Base-by-base conservation (phyloP, 1,140 invertebrate genomes). In the Drosophila kepulauana region DNA sequence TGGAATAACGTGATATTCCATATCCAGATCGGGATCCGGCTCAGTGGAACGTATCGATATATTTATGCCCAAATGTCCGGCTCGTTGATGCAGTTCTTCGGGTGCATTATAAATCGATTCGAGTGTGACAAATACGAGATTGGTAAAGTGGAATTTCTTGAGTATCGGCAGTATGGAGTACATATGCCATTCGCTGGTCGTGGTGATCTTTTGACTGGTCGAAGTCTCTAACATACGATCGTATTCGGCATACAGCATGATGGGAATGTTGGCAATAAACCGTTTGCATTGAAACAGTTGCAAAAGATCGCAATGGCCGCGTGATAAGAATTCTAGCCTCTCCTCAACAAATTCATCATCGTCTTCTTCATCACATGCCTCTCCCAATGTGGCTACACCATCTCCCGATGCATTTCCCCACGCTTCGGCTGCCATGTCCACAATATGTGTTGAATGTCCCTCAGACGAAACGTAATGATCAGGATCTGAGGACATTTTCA, bases 131-230 rank as follows among this genome's bases (percentile, higher is more conserved):
- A 91, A 91, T 3, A 65, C 58, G 38, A 91, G 28, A 48, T 91
- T 91, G 8, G 72, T 78, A 3, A 91, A 88, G 6, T 72, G 49
- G 0, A 71, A 59, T 1, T 88, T 65, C 65, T 91, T 91, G 5
- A 91, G 70, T 8, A 82, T 58, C 5, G 90, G 90, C 57, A 91
- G 45, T 13, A 91, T 79, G 5, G 90, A 82, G 70, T 91, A 91
- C 75, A 91, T 90, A 51, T 91, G 86, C 90, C 90, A 91, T 0
- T 66, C 11, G 7, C 67, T 79, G 59, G 52, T 69, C 1, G 88
- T 74, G 0, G 86, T 88, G 16, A 71, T 58, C 16, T 71, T 75
- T 5, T 61, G 67, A 8, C 16, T 52, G 3, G 57, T 49, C 0
- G 11, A 1, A 1, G 48, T 63, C 41, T 70, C 30, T 38, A 62